Evolutionary conservation across 2,797 vertebrate genomes (phyloP), one percentile per base, ranked within the genome.

Genomic region (Pseudochromis fuscus): DNA sequence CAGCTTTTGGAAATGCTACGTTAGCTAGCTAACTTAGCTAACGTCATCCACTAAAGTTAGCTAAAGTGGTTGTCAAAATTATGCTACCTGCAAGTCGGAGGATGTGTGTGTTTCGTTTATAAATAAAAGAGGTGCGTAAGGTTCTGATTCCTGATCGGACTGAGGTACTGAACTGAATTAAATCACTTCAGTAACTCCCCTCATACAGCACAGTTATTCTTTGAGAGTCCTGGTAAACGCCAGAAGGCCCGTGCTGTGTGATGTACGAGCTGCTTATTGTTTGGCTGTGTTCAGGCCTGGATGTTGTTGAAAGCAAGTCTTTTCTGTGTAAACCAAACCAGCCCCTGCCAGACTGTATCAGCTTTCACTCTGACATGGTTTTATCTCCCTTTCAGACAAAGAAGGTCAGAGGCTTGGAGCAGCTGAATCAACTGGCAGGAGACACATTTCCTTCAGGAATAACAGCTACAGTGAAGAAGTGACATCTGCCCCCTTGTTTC

Each of bases 221-320:
- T 19, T 58, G 62, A 28, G 74, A 57, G 18, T 61, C 59, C n/a
- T 58, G 67, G 86, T 72, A 79, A 81, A 82, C 68, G 35, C 84
- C 69, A 82, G 86, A 84, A 84, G 85, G 86, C 84, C 84, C 44
- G 35, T 50, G 55, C 9, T 68, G 61, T 78, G 48, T 59, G 79
- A 2, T 51, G 3, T 59, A n/a, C n/a, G 45, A 21, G 1, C 50
- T 81, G 63, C 28, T 65, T 55, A 73, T 69, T 87, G 79, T 88
- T 61, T 40, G 27, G 0, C 42, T 37, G 19, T 52, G 49, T 38
- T 38, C 4, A 59, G 19, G 27, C 31, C 40, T 13, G 28, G 11
- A 33, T 58, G 33, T 58, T 72, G 60, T 61, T 53, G 37, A 42
- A 46, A 4, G 23, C 31, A n/a, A 65, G 33, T 31, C 31, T 48